Evolutionary conservation across 2,888 invertebrate species (phyloP).

Genomic region (Phytoseiulus persimilis): DNA sequence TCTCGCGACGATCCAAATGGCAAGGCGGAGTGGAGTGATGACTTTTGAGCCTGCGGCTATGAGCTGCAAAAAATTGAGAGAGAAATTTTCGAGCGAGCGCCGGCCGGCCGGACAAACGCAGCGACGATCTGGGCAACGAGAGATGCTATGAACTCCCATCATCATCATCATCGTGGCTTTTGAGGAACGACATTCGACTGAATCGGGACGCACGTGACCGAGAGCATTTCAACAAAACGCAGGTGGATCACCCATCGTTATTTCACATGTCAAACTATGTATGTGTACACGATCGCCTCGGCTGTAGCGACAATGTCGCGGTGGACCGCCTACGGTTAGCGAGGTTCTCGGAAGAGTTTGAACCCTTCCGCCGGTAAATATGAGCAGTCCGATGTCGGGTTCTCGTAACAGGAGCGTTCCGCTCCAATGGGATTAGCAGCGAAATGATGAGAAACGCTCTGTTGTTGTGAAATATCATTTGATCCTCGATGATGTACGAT

Average conservation of each 20-base stretch:
- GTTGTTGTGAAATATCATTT: background rate
- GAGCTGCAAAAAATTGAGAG: background rate
- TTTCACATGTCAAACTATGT: background rate
- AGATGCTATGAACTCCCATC: background rate
- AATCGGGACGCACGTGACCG: background rate
- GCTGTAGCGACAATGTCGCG: background rate
- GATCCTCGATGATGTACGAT: slow-evolving; percentile 5
- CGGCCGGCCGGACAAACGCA: background rate
- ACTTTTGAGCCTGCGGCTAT: slow-evolving; percentile 33
- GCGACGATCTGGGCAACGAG: background rate
- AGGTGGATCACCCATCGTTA: background rate
- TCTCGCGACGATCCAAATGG: background rate
- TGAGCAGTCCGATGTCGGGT: background rate
- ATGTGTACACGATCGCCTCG: background rate
- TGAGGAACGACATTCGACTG: background rate
- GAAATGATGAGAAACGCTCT: background rate
- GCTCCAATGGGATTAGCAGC: background rate
- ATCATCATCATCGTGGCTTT: background rate
- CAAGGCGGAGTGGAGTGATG: slow-evolving; percentile 11
- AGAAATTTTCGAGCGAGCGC: background rate
- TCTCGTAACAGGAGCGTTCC: background rate
- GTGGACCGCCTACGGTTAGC: background rate
- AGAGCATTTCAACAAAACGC: background rate
- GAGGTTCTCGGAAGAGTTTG: background rate
- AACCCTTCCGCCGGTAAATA: background rate